Evolutionary conservation across 1,140 invertebrate genomes (phyloP), one percentile per base, ranked within the genome.

Genomic region (Brachionus plicatilis): DNA sequence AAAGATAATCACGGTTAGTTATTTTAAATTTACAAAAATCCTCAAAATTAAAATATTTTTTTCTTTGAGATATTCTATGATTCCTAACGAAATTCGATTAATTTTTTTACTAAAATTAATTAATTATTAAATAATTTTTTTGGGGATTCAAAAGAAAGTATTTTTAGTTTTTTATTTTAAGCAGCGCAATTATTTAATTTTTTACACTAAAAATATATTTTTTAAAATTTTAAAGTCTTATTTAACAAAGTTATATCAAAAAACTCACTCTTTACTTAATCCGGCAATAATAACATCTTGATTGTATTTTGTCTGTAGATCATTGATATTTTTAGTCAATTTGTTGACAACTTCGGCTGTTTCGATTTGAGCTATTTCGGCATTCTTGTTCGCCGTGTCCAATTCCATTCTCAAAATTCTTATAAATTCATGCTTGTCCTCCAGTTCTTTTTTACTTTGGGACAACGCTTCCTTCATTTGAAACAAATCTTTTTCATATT

Each of bases 341-440:
- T 27, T 60, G 45, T 82, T 82, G 27, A 82, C 29, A 65, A 68
- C 43, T 20, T 82, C 65, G 17, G 53, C 79, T 20, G 37, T 60
- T 27, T 82, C 79, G 2, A 82, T 45, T 24, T 43, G 37, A 27
- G 50, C 53, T 27, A 37, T 65, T 68, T 82, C 79, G 43, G 17
- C 5, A 68, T 82, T 82, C 47, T 60, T 82, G 17, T 24, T 68
- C 7, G 79, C 79, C 3, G 50, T 66, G 27, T 82, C 65, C 53
- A 82, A 68, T 68, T 82, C 53, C 17, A 68, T 14, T 47, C 33
- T 60, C 20, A 82, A 68, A 41, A 60, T 43, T 65, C 41, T 27
- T 0, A 82, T 82, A 65, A 68, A 65, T 17, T 82, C 79, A n/a
- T 82, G 79, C 27, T 82, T 82, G n/a, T 82, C 79, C 6, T 65